Evolutionary conservation across 2,797 vertebrate species (phyloP), one percentile per base, ranked within the genome.

Genomic region (Lagorchestes hirsutus): DNA sequence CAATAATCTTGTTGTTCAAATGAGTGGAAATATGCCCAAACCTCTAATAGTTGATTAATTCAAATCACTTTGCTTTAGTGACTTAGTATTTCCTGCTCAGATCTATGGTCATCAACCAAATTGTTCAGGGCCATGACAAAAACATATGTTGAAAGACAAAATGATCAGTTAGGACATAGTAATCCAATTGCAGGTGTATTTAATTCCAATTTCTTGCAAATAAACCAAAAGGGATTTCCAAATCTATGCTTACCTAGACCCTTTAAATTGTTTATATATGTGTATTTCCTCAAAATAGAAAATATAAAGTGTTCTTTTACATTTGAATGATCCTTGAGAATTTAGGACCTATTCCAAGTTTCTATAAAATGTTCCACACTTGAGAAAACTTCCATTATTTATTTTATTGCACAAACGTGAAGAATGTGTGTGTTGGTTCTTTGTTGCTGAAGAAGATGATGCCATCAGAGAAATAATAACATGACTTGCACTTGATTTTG

Each of bases 31-130:
- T 67, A 82, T 95, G 29, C 54, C 40, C 54, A 67, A 58, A 18
- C 18, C 55, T 90, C 52, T 95, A 34, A 93, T 55, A 56, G 24
- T 55, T 93, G 40, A 67, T 93, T 93, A 96, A 96, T 94, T 54
- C 11, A 59, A 95, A 94, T 96, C 14, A 29, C 52, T 67, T 56
- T 90, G 59, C 46, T 87, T 95, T 93, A 29, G 29, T 93, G 12
- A 92, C 13, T 92, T 96, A 95, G 87, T 82, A 55, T 87, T 93
- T 92, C 67, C 0, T 92, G 54, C 24, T 95, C 40, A 55, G 34
- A 9, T 90, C 22, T 59, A n/a, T 92, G 52, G 5, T 29, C 2
- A 18, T 5, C 46, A 96, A 40, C 5, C 12, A 96, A 95, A 96
- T 92, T 56, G 4, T 16, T 93, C 93, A 87, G 27, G 55, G 46